A percentile compares a stretch with the other conserved stretches of the same genome.
Evolutionary conservation across 2,113 vertebrate species (phyloP).

Genomic region (Eidolon helvum): DNA sequence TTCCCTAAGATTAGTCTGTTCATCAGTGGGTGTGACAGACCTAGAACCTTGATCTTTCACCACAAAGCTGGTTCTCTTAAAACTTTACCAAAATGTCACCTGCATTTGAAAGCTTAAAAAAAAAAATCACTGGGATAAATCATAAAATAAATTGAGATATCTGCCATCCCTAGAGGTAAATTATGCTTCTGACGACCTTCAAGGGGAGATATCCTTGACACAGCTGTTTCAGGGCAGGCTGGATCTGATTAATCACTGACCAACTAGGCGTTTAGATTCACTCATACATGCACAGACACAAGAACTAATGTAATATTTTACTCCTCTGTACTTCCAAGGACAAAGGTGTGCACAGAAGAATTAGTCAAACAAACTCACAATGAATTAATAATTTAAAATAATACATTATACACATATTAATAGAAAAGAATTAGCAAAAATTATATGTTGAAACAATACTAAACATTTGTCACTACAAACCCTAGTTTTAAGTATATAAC

Average conservation of each 20-base stretch:
- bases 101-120: constrained; percentile 45
- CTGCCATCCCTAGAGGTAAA: constrained; percentile 44
- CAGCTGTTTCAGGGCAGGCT: constrained; percentile 31
- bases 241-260: constrained; percentile 47
- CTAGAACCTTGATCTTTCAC: constrained; percentile 62
- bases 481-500: not conserved
- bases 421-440: constrained; percentile 37
- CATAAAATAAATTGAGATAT: constrained; percentile 62
- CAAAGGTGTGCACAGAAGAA: constrained; percentile 30
- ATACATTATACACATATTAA: not conserved
- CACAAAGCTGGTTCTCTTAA: not conserved
- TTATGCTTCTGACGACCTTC: constrained; percentile 31
- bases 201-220: constrained; percentile 6
- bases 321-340: constrained; percentile 50
- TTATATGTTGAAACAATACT: not conserved
- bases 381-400: constrained; percentile 37
- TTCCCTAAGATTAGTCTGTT: not conserved
- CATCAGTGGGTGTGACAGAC: not conserved
- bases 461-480: not conserved
- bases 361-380: constrained; percentile 42
- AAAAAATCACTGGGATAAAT: constrained; percentile 8
- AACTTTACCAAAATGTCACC: constrained; percentile 45
- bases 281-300: not conserved
- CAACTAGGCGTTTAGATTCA: constrained; percentile 38
- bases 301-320: constrained; percentile 43